phyloP scores from a whole-genome alignment of 2,797 vertebrate species.

The Enteromius unitaeniatus region DNA sequence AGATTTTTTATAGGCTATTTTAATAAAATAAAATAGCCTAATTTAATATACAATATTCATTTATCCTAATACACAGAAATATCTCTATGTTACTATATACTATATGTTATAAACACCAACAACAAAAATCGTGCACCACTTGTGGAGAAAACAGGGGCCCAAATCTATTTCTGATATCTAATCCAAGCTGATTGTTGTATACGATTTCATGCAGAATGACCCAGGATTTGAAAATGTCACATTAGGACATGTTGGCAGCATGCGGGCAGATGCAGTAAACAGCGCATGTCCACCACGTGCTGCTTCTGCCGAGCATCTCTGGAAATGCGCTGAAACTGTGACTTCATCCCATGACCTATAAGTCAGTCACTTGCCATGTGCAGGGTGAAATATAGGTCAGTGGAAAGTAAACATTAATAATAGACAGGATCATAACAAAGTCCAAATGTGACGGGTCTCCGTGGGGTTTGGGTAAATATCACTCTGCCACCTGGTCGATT shows the following conservation, averaged over 20 bases:
- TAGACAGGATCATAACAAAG: slow-evolving; percentile 72
- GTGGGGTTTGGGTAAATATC: slow-evolving; percentile 65
- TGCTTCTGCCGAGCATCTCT: slow-evolving; percentile 7
- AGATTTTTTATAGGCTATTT: too few relatives aligned
- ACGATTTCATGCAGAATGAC: not conserved
- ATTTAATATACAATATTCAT: too few relatives aligned
- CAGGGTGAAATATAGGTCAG: slow-evolving; percentile 76
- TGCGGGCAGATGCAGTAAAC: slow-evolving; percentile 27
- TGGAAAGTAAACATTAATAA: slow-evolving; percentile 78
- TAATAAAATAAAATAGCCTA: too few relatives aligned
- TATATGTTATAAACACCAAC: too few relatives aligned
- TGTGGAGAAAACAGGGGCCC: not conserved
- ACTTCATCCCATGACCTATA: slow-evolving; percentile 64
- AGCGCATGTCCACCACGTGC: slow-evolving; percentile 13
- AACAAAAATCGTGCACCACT: too few relatives aligned
- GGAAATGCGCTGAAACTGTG: slow-evolving; percentile 29
- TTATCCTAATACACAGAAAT: too few relatives aligned
- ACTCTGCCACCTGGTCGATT: slow-evolving; percentile 47
- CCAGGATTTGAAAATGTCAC: slow-evolving; percentile 9
- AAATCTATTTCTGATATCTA: not conserved
- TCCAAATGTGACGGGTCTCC: slow-evolving; percentile 70
- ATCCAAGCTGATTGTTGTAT: not conserved
- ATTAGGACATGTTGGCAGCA: not conserved
- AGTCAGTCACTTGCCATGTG: slow-evolving; percentile 62
- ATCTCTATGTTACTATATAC: too few relatives aligned